phyloP scores from a whole-genome alignment of 2,888 invertebrate genomes.

The Mongoloraphidia duomilia region DNA sequence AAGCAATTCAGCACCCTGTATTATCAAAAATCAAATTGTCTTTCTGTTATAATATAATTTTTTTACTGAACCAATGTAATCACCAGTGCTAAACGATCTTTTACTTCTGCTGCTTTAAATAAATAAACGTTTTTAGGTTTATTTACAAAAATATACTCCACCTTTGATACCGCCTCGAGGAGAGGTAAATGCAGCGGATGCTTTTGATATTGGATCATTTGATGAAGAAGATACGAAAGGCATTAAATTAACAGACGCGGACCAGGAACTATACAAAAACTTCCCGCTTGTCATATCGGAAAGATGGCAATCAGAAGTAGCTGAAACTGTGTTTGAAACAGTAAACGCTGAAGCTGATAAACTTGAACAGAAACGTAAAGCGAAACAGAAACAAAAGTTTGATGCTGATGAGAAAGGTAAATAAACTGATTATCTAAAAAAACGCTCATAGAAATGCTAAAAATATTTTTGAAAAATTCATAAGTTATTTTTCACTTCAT shows the following conservation, averaged over 20 bases:
- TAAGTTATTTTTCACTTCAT: too few species aligned
- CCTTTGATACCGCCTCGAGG: constrained; percentile 96
- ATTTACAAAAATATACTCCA: constrained; percentile 95
- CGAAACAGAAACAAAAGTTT: constrained; percentile 89
- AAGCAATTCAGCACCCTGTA: too few species aligned
- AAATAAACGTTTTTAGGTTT: constrained; percentile 39
- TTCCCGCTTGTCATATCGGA: constrained; percentile 98
- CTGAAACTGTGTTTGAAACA: constrained; percentile 96
- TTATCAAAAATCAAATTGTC: background rate
- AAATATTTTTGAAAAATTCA: too few species aligned
- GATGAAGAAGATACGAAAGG: constrained; percentile 99
- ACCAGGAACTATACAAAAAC: constrained; percentile 96
- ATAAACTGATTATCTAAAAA: background rate
- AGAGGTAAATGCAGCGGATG: constrained; percentile 99
- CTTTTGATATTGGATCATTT: constrained; percentile 98
- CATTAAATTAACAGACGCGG: constrained; percentile 90
- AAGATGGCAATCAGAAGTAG: constrained; percentile 97
- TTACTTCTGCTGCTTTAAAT: background rate
- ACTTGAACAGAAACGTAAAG: constrained; percentile 81
- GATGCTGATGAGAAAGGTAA: constrained; percentile 87
- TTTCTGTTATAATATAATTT: too few species aligned
- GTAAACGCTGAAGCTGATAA: constrained; percentile 97
- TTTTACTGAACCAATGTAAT: too few species aligned
- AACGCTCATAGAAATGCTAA: too few species aligned
- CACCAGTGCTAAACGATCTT: background rate